A percentile compares a stretch with the other conserved stretches of the same genome.
phyloP scores from a whole-genome alignment of 1,140 invertebrate species.

The Ceratitis capitata region DNA sequence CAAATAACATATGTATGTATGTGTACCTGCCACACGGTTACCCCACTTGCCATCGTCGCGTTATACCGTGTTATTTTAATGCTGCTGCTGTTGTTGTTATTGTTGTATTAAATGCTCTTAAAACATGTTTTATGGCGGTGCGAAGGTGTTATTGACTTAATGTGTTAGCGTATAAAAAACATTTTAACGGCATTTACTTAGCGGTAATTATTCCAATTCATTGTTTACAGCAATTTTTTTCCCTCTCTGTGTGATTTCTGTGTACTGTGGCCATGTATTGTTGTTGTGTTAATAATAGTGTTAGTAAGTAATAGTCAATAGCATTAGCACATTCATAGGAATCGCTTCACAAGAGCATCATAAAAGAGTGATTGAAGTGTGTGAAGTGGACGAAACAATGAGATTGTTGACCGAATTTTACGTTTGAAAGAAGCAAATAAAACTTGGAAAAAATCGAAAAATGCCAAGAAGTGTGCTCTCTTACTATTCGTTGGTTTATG shows the following conservation, averaged over 20 bases:
- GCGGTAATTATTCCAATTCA: background rate
- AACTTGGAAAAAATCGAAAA: too few relatives aligned
- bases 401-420: background rate
- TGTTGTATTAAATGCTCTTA: background rate
- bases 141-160: constrained; percentile 33
- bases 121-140: background rate
- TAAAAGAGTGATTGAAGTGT: background rate
- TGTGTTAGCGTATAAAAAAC: background rate
- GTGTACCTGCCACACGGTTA: background rate
- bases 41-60: too few relatives aligned
- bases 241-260: background rate
- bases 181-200: background rate
- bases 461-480: too few relatives aligned
- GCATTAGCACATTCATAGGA: background rate
- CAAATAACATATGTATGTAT: background rate
- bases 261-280: background rate
- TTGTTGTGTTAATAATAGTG: background rate
- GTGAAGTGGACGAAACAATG: background rate
- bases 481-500: too few relatives aligned
- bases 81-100: background rate
- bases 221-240: background rate
- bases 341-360: background rate
- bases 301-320: background rate
- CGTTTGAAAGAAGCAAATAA: background rate
- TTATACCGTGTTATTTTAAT: background rate